Evolutionary conservation across 2,888 invertebrate genomes (phyloP).

Genomic region (Lumbricus terrestris): DNA sequence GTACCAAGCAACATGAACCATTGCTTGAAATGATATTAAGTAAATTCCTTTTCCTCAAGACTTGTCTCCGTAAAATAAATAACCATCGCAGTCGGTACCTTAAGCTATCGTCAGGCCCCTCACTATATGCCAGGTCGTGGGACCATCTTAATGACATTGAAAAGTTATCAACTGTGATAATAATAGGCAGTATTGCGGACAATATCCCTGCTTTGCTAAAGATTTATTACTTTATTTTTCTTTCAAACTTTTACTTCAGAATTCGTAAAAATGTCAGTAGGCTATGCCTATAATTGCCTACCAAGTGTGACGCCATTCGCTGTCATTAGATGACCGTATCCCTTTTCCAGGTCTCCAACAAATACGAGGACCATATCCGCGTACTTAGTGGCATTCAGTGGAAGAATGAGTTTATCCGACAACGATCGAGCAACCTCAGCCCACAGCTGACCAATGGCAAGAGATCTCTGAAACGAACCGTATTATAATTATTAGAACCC

Average conservation of each 20-base stretch:
- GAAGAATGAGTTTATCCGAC: conserved; percentile 42
- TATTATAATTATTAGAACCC: neutral
- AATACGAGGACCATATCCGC: conserved; percentile 22
- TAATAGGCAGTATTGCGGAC: neutral
- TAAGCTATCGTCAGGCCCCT: neutral
- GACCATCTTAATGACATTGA: neutral
- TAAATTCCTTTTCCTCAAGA: neutral
- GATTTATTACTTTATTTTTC: no score
- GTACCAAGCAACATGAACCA: no score
- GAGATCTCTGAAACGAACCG: conserved; percentile 48
- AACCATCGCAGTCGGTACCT: neutral
- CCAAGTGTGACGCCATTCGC: conserved; percentile 6
- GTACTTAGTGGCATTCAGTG: conserved; percentile 37
- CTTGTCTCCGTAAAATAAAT: neutral
- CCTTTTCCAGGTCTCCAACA: conserved; percentile 15
- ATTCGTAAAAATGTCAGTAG: neutral
- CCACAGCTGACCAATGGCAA: conserved; percentile 55
- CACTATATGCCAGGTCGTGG: no score
- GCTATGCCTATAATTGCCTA: neutral
- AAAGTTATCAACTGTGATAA: no score
- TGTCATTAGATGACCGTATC: conserved; percentile 28
- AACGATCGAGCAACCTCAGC: conserved; percentile 53
- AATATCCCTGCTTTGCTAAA: neutral
- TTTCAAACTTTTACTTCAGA: no score
- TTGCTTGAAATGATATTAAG: neutral